These are phyloP conservation scores for Corythoichthys intestinalis DNA, from an alignment of 2,113 vertebrate genomes.

Conservation along the genomic window DNA sequence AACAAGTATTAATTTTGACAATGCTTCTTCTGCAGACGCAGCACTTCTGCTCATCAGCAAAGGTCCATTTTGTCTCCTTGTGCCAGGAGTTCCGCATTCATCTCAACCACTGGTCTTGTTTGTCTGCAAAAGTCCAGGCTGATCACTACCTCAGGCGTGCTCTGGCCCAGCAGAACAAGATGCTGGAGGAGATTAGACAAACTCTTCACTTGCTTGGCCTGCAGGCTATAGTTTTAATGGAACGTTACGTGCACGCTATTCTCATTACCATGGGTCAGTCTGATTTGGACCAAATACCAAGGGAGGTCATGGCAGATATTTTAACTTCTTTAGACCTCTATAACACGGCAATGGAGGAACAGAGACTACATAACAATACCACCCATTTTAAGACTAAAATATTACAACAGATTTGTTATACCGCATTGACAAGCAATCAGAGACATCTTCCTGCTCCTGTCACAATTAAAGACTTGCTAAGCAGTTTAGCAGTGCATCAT, in stretches of 20 bases:
- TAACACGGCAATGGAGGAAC: conserved; percentile 56
- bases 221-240: conserved; percentile 60
- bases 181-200: conserved; percentile 39
- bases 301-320: conserved; percentile 62
- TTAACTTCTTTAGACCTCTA: conserved; percentile 53
- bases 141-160: conserved; percentile 45
- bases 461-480: conserved; percentile 49
- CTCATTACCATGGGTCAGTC: conserved; percentile 45
- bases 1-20: not conserved
- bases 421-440: conserved; percentile 8
- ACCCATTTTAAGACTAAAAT: conserved; percentile 25
- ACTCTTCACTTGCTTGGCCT: conserved; percentile 46
- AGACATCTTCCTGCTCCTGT: conserved; percentile 32
- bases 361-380: conserved; percentile 27
- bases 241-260: conserved; percentile 43
- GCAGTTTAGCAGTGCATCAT: conserved; percentile 48
- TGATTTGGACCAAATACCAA: conserved; percentile 37
- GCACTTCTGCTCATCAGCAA: conserved; percentile 8
- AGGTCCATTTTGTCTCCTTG: conserved; percentile 32
- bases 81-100: conserved; percentile 66
- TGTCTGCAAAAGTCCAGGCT: conserved; percentile 47
- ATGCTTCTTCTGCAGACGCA: conserved; percentile 14
- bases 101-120: conserved; percentile 61
- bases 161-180: conserved; percentile 17
- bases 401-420: conserved; percentile 17